Evolutionary conservation across 2,888 invertebrate genomes (phyloP).

Genomic region (Cantharis rustica): DNA sequence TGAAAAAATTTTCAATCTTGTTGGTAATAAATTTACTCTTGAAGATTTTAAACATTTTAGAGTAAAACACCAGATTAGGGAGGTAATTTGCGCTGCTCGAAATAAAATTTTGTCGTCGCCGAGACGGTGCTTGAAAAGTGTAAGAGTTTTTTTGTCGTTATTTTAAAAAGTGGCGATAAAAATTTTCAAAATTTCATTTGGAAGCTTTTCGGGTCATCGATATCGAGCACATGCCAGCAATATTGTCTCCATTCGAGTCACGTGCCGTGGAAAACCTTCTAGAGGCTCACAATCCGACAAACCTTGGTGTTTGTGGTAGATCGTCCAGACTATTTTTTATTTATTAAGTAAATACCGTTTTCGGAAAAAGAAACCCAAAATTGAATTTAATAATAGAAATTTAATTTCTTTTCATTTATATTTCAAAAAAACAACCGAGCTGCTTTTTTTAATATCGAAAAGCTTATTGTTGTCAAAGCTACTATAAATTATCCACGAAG

Average conservation of each 20-base stretch:
- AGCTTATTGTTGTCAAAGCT: not conserved
- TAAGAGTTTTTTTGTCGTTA: not conserved
- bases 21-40: not conserved
- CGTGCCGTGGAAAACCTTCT: not conserved
- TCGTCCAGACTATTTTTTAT: not conserved
- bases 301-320: not conserved
- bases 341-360: not conserved
- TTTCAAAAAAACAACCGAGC: not conserved
- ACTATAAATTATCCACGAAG: not conserved
- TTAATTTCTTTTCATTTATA: not conserved
- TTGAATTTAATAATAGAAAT: not conserved
- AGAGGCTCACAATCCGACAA: not conserved
- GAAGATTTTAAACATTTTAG: not conserved
- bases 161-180: not conserved
- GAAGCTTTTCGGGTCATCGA: not conserved
- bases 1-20: not conserved
- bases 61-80: not conserved
- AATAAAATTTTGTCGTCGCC: not conserved
- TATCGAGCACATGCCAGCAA: not conserved
- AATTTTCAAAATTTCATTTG: not conserved
- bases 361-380: not conserved
- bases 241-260: not conserved
- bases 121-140: not conserved
- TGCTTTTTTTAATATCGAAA: not conserved
- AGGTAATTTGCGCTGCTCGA: not conserved